Evolutionary conservation across 2,888 invertebrate species (phyloP), one percentile per base, ranked within the genome.

Genomic region (Glyphotaelius pellucidus): DNA sequence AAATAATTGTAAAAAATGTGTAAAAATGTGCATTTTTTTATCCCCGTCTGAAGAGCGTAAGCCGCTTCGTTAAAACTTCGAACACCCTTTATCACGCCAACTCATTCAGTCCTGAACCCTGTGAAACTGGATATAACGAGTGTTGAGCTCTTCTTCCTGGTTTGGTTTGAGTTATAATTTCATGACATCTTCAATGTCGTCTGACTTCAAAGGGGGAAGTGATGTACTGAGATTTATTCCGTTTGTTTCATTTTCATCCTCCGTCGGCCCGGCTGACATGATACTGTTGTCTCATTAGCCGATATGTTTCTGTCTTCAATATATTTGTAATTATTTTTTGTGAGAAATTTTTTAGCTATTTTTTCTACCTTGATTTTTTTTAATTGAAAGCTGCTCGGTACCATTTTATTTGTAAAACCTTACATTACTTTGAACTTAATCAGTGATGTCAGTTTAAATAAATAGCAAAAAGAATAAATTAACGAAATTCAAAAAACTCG

Each of bases 141-240:
- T 67, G 32, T 11, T 14, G 31, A 87, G 87, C 84, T 30, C 52
- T 87, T 38, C 86, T 86, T 86, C 30, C 30, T 42, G 38, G 42
- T 86, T n/a, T 42, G 38, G 42, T 86, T n/a, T n/a, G 25, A 47
- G 80, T 52, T 31, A 52, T 90, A 83, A 90, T 42, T 90, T 83
- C 32, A 19, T 90, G 90, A 90, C 90, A 83, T 90, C 83, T 90
- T 31, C 42, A 83, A 83, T 90, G 83, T 52, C 25, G 81, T 52
- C 35, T 90, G 42, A 90, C 80, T 83, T 90, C 90, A 90, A 90
- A 90, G 90, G 30, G 89, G n/a, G 31, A 88, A 85, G 31, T 67
- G 88, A 90, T 52, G 90, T 90, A 32, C 32, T 32, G 89, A 80
- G 35, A 86, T 67, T 31, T 19, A 32, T 90, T 81, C 83, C 15